phyloP scores from a whole-genome alignment of 2,797 vertebrate genomes.

The Capromys pilorides region DNA sequence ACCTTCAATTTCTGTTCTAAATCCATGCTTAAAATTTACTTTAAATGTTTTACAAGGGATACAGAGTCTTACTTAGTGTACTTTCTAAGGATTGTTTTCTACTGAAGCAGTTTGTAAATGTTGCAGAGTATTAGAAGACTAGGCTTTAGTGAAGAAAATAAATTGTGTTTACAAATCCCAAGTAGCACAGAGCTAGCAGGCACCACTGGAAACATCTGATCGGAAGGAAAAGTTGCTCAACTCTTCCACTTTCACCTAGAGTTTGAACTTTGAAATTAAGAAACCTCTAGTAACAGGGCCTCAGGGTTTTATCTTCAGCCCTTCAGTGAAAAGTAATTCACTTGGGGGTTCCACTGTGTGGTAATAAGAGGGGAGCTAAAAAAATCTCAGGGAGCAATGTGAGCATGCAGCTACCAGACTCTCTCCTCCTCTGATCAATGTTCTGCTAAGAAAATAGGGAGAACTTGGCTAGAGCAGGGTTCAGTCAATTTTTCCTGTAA shows the following conservation, averaged over 20 bases:
- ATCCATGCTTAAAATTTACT: slow-evolving; percentile 66
- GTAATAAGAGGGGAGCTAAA: background rate
- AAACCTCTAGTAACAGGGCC: background rate
- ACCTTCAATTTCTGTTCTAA: slow-evolving; percentile 46
- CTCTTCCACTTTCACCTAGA: background rate
- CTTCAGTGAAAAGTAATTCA: background rate
- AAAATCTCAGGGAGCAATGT: background rate
- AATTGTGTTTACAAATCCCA: slow-evolving; percentile 58
- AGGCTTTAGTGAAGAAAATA: slow-evolving; percentile 43
- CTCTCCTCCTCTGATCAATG: background rate
- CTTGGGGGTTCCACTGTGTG: background rate
- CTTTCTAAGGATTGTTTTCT: slow-evolving; percentile 70
- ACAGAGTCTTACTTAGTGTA: slow-evolving; percentile 49
- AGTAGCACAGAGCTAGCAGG: background rate
- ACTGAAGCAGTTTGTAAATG: slow-evolving; percentile 66
- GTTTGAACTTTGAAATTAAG: background rate
- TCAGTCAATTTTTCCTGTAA: background rate
- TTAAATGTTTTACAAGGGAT: slow-evolving; percentile 74
- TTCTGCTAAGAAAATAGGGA: background rate
- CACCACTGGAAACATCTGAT: background rate
- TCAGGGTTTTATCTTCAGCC: slow-evolving; percentile 9
- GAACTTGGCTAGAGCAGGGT: background rate
- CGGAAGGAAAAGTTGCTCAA: slow-evolving; percentile 16
- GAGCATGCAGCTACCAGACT: too few species aligned
- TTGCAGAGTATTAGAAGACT: slow-evolving; percentile 41